phyloP scores from a whole-genome alignment of 1,140 invertebrate species.

The Belonocnema kinseyi region DNA sequence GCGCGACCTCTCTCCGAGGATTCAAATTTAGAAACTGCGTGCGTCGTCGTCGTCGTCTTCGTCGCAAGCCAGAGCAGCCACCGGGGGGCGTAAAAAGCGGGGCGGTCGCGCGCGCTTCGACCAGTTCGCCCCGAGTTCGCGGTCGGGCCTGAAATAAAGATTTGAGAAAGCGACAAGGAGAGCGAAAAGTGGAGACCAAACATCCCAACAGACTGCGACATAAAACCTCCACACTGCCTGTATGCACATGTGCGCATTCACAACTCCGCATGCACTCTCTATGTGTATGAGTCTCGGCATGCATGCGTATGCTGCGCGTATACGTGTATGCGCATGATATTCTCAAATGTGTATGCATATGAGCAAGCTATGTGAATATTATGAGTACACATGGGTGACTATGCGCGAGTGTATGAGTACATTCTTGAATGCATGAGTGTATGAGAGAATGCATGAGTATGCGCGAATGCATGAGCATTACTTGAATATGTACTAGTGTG shows the following conservation, averaged over 20 bases:
- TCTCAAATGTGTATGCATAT: not conserved
- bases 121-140: conserved; percentile 60
- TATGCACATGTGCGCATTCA: not conserved
- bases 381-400: not conserved
- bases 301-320: not conserved
- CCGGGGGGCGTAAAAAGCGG: conserved; percentile 59
- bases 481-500: not conserved
- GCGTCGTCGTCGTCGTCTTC: conserved; percentile 40
- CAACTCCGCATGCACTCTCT: not conserved
- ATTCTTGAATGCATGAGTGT: not conserved
- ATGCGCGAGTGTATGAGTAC: not conserved
- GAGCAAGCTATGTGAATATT: not conserved
- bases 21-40: conserved; percentile 65
- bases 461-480: not conserved
- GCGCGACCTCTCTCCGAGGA: conserved; percentile 50
- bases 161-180: conserved; percentile 58
- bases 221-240: not conserved
- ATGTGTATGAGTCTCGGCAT: not conserved
- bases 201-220: conserved; percentile 29
- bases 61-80: conserved; percentile 10
- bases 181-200: conserved; percentile 32
- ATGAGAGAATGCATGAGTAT: not conserved
- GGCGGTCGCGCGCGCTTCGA: conserved; percentile 59
- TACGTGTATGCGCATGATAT: not conserved
- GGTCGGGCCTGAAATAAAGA: conserved; percentile 67